These are phyloP conservation scores for Ceramica pisi DNA, from an alignment of 2,888 invertebrate genomes.

Conservation along the genomic window DNA sequence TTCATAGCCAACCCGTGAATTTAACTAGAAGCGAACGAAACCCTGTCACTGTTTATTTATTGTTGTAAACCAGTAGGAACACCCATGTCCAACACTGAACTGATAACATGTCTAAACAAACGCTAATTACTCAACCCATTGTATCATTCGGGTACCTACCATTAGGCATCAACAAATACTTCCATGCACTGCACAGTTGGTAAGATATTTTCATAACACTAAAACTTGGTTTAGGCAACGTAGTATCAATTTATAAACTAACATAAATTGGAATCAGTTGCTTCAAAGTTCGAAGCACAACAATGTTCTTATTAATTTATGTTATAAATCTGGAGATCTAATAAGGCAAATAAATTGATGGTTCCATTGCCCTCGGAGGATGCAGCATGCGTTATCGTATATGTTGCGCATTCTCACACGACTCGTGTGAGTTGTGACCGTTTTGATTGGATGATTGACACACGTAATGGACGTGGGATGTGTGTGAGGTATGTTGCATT, in stretches of 20 bases:
- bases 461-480: slow-evolving; percentile 69
- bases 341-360: slow-evolving; percentile 75
- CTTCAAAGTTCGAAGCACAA: slow-evolving; percentile 31
- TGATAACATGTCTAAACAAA: slow-evolving; percentile 18
- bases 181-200: slow-evolving; percentile 4
- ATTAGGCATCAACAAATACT: slow-evolving; percentile 31
- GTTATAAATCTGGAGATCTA: slow-evolving; percentile 68
- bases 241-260: slow-evolving; percentile 16
- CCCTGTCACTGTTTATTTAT: slow-evolving; percentile 1
- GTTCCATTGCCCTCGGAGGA: slow-evolving; percentile 79
- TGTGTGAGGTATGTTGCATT: slow-evolving; percentile 54
- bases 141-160: slow-evolving; percentile 36
- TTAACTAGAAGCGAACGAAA: not conserved
- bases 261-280: slow-evolving; percentile 36
- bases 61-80: not conserved
- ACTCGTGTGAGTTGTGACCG: slow-evolving; percentile 75
- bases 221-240: slow-evolving; percentile 17
- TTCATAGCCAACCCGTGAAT: not conserved
- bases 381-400: slow-evolving; percentile 73
- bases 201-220: slow-evolving; percentile 35
- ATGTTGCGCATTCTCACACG: slow-evolving; percentile 78
- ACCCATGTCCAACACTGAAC: not conserved
- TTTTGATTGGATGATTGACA: slow-evolving; percentile 83
- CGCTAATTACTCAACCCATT: slow-evolving; percentile 22
- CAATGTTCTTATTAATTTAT: slow-evolving; percentile 60